Evolutionary conservation across 2,113 vertebrate species (phyloP).

Genomic region (Anser cygnoides): DNA sequence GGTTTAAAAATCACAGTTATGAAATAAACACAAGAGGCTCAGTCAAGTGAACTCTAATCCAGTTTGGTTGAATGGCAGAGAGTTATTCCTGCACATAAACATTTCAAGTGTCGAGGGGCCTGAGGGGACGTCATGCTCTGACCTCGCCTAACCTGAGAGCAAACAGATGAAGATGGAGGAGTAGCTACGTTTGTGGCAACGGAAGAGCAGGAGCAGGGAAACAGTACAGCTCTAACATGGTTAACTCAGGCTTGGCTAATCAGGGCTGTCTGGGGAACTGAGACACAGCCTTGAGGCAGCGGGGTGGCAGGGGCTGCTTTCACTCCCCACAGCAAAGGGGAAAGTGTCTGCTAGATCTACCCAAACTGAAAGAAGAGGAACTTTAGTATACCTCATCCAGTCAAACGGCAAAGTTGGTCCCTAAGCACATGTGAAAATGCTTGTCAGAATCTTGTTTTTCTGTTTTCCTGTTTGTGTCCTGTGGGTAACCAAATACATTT

Average conservation of each 20-base stretch:
- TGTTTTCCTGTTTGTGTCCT: background rate
- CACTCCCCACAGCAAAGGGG: background rate
- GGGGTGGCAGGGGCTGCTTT: background rate
- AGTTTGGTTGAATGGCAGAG: background rate
- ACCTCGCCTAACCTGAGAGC: background rate
- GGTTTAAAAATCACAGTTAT: background rate
- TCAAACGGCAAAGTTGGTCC: background rate
- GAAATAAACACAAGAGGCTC: background rate
- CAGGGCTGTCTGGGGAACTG: background rate
- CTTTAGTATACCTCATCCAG: background rate
- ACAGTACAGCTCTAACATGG: fast-evolving
- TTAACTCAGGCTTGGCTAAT: background rate
- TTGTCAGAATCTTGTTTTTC: background rate
- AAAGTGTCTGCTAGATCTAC: background rate
- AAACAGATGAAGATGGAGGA: fast-evolving
- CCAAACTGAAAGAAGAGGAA: background rate
- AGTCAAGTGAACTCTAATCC: background rate
- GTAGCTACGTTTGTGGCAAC: background rate
- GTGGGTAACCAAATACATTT: background rate
- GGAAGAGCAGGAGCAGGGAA: background rate
- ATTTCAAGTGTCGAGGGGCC: background rate
- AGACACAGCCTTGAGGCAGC: background rate
- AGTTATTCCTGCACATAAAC: background rate
- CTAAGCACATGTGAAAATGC: background rate
- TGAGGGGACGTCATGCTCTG: fast-evolving